Evolutionary conservation across 2,797 vertebrate species (phyloP).

Genomic region (Neosilurus hyrtlii): DNA sequence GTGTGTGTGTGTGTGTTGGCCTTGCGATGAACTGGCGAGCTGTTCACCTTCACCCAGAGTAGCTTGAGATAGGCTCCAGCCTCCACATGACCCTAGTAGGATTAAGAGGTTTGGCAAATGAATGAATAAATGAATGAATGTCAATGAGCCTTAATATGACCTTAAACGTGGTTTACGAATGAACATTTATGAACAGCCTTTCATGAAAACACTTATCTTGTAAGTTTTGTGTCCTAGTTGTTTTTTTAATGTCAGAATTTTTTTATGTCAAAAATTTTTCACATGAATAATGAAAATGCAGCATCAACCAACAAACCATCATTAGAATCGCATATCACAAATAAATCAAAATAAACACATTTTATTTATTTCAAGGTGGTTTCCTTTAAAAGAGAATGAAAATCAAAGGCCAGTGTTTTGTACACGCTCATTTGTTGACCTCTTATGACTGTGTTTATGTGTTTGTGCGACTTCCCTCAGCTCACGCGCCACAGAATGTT

Average conservation of each 20-base stretch:
- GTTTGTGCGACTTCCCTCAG: constrained; percentile 43
- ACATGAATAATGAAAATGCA: background rate
- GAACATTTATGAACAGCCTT: no score
- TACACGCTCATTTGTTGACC: constrained; percentile 13
- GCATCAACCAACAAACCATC: background rate
- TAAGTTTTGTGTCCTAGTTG: no score
- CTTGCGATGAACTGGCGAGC: no score
- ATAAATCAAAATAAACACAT: background rate
- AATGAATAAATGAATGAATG: no score
- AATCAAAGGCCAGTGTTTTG: background rate
- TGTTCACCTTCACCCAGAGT: no score
- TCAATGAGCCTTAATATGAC: no score
- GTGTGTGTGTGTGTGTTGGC: no score
- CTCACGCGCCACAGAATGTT: constrained; percentile 49
- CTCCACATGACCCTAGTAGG: no score
- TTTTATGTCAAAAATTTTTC: background rate
- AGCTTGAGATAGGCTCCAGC: no score
- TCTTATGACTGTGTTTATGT: constrained; percentile 29
- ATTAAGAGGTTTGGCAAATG: no score
- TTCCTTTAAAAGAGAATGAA: background rate
- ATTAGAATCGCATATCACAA: background rate
- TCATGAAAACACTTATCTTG: background rate
- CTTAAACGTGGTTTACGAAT: no score
- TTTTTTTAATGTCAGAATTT: no score
- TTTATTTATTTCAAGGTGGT: background rate